phyloP scores from a whole-genome alignment of 2,113 vertebrate species.

The Charina bottae region DNA sequence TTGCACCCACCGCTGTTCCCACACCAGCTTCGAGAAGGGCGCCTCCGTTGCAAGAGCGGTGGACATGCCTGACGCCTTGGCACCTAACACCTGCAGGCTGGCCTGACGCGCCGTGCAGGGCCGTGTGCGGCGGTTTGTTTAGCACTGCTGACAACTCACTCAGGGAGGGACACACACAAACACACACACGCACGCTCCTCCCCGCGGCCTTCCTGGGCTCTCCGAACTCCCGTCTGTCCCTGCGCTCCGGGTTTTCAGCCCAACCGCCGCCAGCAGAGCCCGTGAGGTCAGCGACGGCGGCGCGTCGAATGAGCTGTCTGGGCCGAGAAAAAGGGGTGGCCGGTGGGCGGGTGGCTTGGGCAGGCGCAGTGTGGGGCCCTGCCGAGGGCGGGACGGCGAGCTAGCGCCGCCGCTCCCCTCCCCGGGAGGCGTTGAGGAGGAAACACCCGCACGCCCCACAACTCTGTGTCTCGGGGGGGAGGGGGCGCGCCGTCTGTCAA shows the following conservation, averaged over 20 bases:
- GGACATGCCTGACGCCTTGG: not conserved
- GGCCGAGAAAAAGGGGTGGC: constrained; percentile 44
- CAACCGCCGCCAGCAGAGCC: constrained; percentile 41
- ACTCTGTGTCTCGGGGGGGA: not conserved
- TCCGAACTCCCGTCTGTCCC: not conserved
- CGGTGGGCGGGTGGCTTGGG: constrained; percentile 58
- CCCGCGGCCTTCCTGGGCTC: not conserved
- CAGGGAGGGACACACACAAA: too few species aligned
- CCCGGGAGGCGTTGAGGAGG: not conserved
- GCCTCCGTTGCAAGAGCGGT: not conserved
- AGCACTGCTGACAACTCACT: not conserved
- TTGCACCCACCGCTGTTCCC: not conserved
- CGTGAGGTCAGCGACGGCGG: constrained; percentile 52
- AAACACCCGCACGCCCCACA: not conserved
- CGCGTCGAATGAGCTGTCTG: constrained; percentile 48
- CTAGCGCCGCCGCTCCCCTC: constrained; percentile 12
- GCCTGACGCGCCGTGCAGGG: not conserved
- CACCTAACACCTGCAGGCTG: not conserved
- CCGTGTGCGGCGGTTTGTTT: not conserved
- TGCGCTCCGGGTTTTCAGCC: constrained; percentile 4
- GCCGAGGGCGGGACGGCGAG: constrained; percentile 22
- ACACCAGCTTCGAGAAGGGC: not conserved
- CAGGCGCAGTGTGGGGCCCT: constrained; percentile 59
- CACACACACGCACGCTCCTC: too few species aligned
- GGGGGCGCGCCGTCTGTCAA: not conserved